phyloP scores from a whole-genome alignment of 2,797 vertebrate genomes.

The Myiotriccus ornatus region DNA sequence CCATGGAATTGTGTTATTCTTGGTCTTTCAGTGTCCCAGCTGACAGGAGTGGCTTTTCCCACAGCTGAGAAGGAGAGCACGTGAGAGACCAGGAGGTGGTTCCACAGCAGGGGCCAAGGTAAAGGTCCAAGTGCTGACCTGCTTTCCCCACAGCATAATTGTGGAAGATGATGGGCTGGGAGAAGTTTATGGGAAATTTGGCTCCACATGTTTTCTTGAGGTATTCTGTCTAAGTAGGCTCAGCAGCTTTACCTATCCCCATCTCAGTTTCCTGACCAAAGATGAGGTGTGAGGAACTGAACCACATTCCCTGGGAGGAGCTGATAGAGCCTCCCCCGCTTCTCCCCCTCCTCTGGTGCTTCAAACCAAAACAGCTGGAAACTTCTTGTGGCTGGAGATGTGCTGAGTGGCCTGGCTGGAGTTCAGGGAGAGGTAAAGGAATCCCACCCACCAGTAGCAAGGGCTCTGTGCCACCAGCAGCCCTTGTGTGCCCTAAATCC shows the following conservation, averaged over 20 bases:
- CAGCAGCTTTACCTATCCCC: slow-evolving; percentile 58
- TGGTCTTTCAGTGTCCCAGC: not conserved
- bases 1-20: not conserved
- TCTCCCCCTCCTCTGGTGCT: slow-evolving; percentile 15
- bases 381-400: slow-evolving; percentile 62
- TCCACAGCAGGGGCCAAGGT: not conserved
- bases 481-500: slow-evolving; percentile 15
- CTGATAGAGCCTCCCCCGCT: slow-evolving; percentile 44
- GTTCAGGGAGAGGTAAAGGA: slow-evolving; percentile 55
- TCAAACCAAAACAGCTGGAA: slow-evolving; percentile 62
- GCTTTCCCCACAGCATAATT: not conserved
- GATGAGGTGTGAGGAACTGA: slow-evolving; percentile 54
- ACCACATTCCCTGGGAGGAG: slow-evolving; percentile 38
- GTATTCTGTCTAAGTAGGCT: slow-evolving; percentile 38
- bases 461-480: slow-evolving; percentile 38
- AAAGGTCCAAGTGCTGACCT: not conserved
- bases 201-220: not conserved
- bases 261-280: slow-evolving; percentile 56
- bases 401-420: slow-evolving; percentile 63
- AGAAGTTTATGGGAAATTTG: slow-evolving; percentile 14
- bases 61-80: fast-evolving
- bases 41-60: not conserved
- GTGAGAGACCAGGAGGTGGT: not conserved
- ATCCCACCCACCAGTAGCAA: slow-evolving; percentile 55
- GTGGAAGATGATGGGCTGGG: not conserved